Conservation (phyloP, 2,888 invertebrate genomes). For the Thalpophila matura region DNA sequence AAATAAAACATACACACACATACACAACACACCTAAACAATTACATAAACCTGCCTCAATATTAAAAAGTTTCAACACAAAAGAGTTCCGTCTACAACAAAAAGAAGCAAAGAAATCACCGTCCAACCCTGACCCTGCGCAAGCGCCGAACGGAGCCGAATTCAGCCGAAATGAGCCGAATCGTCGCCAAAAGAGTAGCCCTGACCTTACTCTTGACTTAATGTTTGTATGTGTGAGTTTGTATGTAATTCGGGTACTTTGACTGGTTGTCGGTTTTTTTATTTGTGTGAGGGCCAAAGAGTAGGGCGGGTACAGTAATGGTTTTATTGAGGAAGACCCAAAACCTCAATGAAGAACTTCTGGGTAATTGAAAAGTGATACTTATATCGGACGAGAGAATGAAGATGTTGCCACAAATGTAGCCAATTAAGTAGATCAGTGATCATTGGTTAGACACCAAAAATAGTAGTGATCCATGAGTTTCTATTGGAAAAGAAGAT, state of each 20-base stretch:
- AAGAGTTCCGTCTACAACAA: constrained; percentile 48
- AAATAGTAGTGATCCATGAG: no score
- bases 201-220: constrained; percentile 86
- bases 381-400: not conserved
- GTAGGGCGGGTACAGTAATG: constrained; percentile 34
- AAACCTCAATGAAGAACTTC: constrained; percentile 20
- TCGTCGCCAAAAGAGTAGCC: constrained; percentile 79
- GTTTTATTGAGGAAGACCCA: not conserved
- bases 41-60: constrained; percentile 63
- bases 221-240: constrained; percentile 68
- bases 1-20: constrained; percentile 4
- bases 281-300: constrained; percentile 75
- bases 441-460: no score
- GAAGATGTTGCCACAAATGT: not conserved
- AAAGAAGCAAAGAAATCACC: constrained; percentile 69
- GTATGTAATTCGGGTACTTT: constrained; percentile 85
- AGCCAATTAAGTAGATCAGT: no score
- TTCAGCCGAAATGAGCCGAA: constrained; percentile 75
- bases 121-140: constrained; percentile 77
- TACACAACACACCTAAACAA: constrained; percentile 11
- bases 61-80: constrained; percentile 54
- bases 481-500: no score
- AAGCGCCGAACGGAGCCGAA: constrained; percentile 78
- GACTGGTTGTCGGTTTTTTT: constrained; percentile 65
- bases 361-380: not conserved